Base-by-base conservation (phyloP, 1,140 invertebrate genomes). In the Antheraea pernyi region DNA sequence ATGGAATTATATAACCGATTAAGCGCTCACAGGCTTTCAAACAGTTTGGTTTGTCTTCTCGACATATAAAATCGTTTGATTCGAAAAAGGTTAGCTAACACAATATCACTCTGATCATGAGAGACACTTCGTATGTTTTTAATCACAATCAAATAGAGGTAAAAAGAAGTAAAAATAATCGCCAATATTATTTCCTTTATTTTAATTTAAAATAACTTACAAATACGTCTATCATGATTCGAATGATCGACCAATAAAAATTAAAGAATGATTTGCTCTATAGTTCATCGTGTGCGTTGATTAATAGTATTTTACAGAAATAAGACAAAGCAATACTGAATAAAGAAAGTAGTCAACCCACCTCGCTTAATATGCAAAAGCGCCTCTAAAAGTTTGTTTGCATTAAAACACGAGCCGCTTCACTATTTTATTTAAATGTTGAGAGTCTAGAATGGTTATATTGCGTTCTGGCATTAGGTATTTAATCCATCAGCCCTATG, bases 331-430 rank as follows among this genome's bases (percentile, higher is more conserved):
- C 90, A 92, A 92, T 91, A 86, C 86, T 92, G 89, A 92, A 87
- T 84, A 87, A 87, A 73, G 86, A 87, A 88, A 86, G 90, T 92
- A 92, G 90, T 86, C 88, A 89, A 90, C 89, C 90, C 90, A 92
- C 90, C 90, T 91, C 89, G 89, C 90, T 92, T 92, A 85, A 91
- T 92, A 92, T 92, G 90, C 90, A 92, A 92, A 89, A 86, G 90
- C 88, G 90, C 90, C 90, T 92, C 86, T 72, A 87, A 89, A 91
- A 91, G 89, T 92, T 92, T 91, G 89, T 92, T 92, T 92, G 90
- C 90, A 92, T 92, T 92, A 92, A 88, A 92, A 92, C 90, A 92
- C 89, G 82, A 91, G 89, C 89, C 90, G 90, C 90, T 92, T 91
- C 82, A 92, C 88, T 91, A 91, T 91, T 92, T 92, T 91, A 80